Base-by-base conservation (phyloP, 2,888 invertebrate species). In the Drosophila melanosoma region DNA sequence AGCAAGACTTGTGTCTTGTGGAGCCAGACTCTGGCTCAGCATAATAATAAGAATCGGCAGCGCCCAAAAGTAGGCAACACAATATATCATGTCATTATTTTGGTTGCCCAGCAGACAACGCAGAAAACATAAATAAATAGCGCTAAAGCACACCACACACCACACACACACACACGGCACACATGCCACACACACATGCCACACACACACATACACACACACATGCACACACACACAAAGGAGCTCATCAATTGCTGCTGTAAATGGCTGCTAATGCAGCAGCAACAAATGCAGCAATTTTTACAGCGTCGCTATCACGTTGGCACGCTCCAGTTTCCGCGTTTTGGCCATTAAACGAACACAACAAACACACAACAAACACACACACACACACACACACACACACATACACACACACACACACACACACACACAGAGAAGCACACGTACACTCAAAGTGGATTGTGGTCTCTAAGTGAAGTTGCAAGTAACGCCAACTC, bases 21-120 rank as follows among this genome's bases (percentile, higher is more conserved):
- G 60, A 29, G 63, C 29, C n/a, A 40, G 73, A 66, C 64, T 48
- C 51, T 11, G 69, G 57, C 73, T 17, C 36, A 56, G 68, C 71
- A 73, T n/a, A 26, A 29, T 29, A 29, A 69, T 73, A 60, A 53
- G 64, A 76, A 80, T 67, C 70, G 54, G 54, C 72, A 82, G 79
- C 81, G 77, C 81, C 81, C 74, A 71, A 79, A 72, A 74, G 79
- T 74, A 72, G 76, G 79, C 76, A 82, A 72, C 78, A 87, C 81
- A 87, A 81, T 82, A 87, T 87, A 82, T 87, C 87, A 89, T 88
- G 83, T 77, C 86, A 86, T 89, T 78, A 86, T 86, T 87, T 87
- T 73, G 68, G 61, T 68, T 79, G 74, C 61, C 80, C 67, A 69
- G 65, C 69, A 76, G 70, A 79, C 76, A 79, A 56, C 74, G 70